Base-by-base conservation (phyloP, 2,113 vertebrate genomes). In the Dolichallabes microphthalmus region DNA sequence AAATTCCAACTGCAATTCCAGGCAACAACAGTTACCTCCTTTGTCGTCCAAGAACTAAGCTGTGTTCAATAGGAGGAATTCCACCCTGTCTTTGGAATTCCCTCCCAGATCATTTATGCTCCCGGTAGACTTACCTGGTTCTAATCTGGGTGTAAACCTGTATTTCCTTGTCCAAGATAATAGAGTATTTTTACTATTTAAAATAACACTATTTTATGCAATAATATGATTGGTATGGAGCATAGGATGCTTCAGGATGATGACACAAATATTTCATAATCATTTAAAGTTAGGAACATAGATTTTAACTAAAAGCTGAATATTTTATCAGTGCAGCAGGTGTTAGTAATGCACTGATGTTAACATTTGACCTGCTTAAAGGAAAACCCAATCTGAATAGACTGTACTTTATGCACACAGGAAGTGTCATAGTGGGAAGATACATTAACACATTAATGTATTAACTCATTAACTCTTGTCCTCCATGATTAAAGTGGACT, bases 291-390 rank as follows among this genome's bases (percentile, higher is more conserved):
- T 17, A 19, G 30, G 15, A 32, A 8, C 4, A 14, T 69, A 15
- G 30, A 32, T 19, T 35, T 17, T 19, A 2, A 35, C 61, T n/a
- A 63, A 63, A 63, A 63, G 39, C 35, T 1, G 5, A 69, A 15
- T 20, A 35, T 9, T 39, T 17, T 69, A 35, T 17, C 78, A 80
- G 78, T 4, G 32, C 78, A 80, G 58, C 78, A 63, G 78, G 78
- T 60, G 78, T 58, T 7, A 10, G 78, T 80, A 63, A 80, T 64
- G 60, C 22, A 50, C 13, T 73, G 32, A 71, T 71, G 32, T 71
- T 39, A 61, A 7, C 79, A 27, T 80, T 64, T 61, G 17, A 79
- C 3, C 15, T 39, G 66, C 7, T 12, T 9, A 39, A 69, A 69
- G 20, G 32, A 19, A 69, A 69, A 39, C 15, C 35, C 17, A 69